Evolutionary conservation across 2,797 vertebrate species (phyloP), one percentile per base, ranked within the genome.

Genomic region (Rhabdomys pumilio): DNA sequence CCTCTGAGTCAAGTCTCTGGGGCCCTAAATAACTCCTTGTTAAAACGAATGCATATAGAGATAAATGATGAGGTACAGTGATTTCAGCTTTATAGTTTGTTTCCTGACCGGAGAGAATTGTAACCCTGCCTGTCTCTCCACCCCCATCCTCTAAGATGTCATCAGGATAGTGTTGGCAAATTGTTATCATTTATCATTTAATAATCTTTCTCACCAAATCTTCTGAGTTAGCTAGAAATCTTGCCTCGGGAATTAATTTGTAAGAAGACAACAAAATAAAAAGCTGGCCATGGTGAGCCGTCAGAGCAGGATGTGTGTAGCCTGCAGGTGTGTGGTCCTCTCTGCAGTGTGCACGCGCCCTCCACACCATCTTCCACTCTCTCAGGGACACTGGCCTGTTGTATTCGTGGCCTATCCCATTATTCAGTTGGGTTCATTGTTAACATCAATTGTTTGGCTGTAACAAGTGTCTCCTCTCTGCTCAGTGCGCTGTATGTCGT

Each of bases 401-500:
- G n/a, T 8, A 20, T 72, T 17, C 17, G 20, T 79, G 67, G 69
- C 41, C 65, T 76, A 0, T 53, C 77, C 57, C 11, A 4, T 93
- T 75, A 15, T 59, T 81, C 7, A 72, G 0, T n/a, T 61, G 14
- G 3, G 14, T 94, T 86, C 29, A 47, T 20, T 83, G 91, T 67
- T 77, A 85, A 77, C 26, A 34, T 31, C 73, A 50, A 77, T 94
- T 44, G 59, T 9, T 65, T 88, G n/a, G 9, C 67, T 88, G n/a
- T 94, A 86, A 98, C 97, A 96, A 96, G n/a, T 93, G 83, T 2
- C 0, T 97, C 75, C 53, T 98, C 73, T 98, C 80, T 96, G 1
- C 38, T 34, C 95, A 99, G 99, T 95, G 99, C 99, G 63, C 98
- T 99, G 4, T 99, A 99, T 59, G 99, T 99, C 24, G 99, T 99